Evolutionary conservation across 1,140 invertebrate genomes (phyloP).

Genomic region (Drosophila tsacasi): DNA sequence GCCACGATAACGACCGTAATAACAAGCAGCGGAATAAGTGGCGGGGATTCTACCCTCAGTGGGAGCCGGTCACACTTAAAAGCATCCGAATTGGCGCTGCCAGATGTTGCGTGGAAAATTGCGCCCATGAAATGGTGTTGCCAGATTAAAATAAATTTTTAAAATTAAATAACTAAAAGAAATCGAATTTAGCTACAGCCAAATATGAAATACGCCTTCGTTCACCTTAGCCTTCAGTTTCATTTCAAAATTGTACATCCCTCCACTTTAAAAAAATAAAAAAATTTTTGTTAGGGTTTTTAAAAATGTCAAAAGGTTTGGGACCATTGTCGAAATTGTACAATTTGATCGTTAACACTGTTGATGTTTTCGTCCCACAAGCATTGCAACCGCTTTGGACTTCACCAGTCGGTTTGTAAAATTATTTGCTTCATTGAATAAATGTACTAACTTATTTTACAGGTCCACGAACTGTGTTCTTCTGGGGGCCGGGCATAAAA

Average conservation of each 20-base stretch:
- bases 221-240: neutral
- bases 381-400: slow-evolving; percentile 49
- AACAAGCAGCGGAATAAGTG: too few species aligned
- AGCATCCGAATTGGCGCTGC: neutral
- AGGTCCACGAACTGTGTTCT: slow-evolving; percentile 67
- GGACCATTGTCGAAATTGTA: slow-evolving; percentile 53
- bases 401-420: slow-evolving; percentile 38
- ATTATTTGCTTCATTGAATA: neutral
- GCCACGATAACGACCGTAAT: too few species aligned
- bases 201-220: too few species aligned
- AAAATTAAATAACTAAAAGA: neutral
- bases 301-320: slow-evolving; percentile 48
- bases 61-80: neutral
- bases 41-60: neutral
- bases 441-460: neutral
- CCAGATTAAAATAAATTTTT: neutral
- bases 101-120: neutral
- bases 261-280: neutral
- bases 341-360: slow-evolving; percentile 25
- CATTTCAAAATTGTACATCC: neutral
- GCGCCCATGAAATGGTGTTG: neutral
- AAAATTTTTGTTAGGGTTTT: neutral
- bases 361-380: slow-evolving; percentile 46
- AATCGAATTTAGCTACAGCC: neutral
- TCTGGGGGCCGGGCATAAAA: slow-evolving; percentile 60